Base-by-base conservation (phyloP, 2,797 vertebrate species). In the Scyliorhinus canicula region DNA sequence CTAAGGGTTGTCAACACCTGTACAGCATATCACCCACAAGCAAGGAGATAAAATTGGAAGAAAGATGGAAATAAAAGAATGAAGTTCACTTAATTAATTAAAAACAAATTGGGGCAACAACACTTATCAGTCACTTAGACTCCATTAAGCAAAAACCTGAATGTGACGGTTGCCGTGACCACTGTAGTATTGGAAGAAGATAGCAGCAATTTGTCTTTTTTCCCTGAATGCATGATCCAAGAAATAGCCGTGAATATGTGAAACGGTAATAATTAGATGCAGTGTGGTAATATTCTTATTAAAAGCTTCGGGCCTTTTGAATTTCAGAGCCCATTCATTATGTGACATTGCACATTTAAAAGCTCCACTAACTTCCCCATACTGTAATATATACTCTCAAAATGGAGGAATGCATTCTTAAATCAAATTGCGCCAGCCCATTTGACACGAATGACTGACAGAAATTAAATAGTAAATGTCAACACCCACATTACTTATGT, bases 361-460 rank as follows among this genome's bases (percentile, higher is more conserved):
- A n/a, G 14, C 55, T n/a, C 60, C 35, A 60, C 44, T 47, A 82
- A 47, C 19, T 82, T 35, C 40, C 35, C 44, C 16, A 0, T 60
- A 14, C 0, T 63, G 35, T 21, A 63, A 90, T 63, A 8, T 24
- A 90, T 40, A 16, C 31, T 52, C 85, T 88, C 9, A 50, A 57
- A 69, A 40, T 93, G 55, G 90, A 60, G 35, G 19, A 65, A 31
- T 2, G 26, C 40, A 50, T 40, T 16, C 60, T 50, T 93, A 93
- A 93, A 93, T 93, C 91, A 93, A 47, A 50, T 47, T 47, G 44
- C 4, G 8, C 3, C 40, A 40, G 60, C 26, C n/a, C 90, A 67
- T 65, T 65, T 93, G 63, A 69, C 63, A 93, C 60, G 44, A 28
- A 93, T 44, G 91, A 67, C 63, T 93, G 91, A 93, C 91, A 69